phyloP scores from a whole-genome alignment of 2,888 invertebrate species.

The Punctoribates punctum region DNA sequence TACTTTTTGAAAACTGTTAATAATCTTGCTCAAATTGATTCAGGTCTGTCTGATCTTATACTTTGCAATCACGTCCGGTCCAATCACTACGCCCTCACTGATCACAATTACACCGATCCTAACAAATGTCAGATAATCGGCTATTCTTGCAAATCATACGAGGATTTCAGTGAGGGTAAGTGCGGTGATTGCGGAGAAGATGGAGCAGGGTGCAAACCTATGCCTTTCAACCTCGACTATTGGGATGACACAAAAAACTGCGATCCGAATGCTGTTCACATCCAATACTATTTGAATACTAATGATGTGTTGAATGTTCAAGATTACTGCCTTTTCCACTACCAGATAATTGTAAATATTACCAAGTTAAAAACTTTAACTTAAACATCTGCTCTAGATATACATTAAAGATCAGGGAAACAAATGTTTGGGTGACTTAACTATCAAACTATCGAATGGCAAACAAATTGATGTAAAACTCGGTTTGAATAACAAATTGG shows the following conservation, averaged over 20 bases:
- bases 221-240: background rate
- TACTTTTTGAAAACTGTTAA: too few species aligned
- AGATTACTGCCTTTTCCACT: background rate
- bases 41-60: too few species aligned
- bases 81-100: background rate
- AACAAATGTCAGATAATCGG: background rate
- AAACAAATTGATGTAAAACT: background rate
- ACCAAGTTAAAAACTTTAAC: too few species aligned
- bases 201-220: background rate
- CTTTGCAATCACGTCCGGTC: conserved; percentile 26
- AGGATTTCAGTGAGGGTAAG: background rate
- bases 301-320: background rate
- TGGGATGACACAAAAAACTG: background rate
- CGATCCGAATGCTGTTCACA: background rate
- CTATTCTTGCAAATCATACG: background rate
- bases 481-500: background rate
- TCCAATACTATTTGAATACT: background rate
- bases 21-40: too few species aligned
- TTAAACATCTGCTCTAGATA: too few species aligned
- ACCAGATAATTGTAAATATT: background rate
- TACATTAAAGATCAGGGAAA: too few species aligned
- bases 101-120: background rate
- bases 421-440: background rate
- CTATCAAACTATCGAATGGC: background rate
- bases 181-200: background rate